A percentile compares a stretch with the other conserved stretches of the same genome.
Conservation (phyloP, 2,888 invertebrate species). For the Parochlus steinenii region DNA sequence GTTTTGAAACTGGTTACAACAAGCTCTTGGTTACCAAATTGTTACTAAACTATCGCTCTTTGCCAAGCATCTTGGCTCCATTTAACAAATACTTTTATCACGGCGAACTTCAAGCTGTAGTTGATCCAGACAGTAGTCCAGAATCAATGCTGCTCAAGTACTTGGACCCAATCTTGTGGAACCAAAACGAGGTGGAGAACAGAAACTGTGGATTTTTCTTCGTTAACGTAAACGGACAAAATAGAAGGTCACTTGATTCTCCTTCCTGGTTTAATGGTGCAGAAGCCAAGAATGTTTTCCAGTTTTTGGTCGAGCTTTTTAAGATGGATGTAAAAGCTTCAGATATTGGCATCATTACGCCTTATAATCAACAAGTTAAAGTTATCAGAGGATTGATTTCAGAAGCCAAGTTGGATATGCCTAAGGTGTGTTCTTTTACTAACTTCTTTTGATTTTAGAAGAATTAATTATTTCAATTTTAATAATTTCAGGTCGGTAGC, state of each 20-base stretch:
- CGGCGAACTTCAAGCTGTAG: constrained; percentile 47
- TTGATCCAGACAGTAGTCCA: constrained; percentile 24
- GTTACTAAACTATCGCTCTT: constrained; percentile 70
- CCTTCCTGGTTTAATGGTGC: constrained; percentile 23
- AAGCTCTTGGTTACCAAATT: constrained; percentile 69
- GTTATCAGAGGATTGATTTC: constrained; percentile 24
- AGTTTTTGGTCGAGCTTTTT: constrained; percentile 4
- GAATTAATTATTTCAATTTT: neutral
- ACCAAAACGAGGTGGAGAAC: neutral
- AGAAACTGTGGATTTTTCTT: constrained; percentile 10
- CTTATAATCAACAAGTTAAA: constrained; percentile 77
- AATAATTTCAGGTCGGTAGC: constrained; percentile 46
- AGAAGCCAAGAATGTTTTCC: constrained; percentile 23
- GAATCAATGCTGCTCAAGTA: constrained; percentile 22
- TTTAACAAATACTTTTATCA: constrained; percentile 77
- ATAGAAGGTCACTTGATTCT: constrained; percentile 1
- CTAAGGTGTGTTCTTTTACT: too few species aligned
- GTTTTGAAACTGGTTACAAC: constrained; percentile 53
- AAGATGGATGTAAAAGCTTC: neutral
- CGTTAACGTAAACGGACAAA: constrained; percentile 8
- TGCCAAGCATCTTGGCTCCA: constrained; percentile 56
- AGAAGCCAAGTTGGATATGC: constrained; percentile 25
- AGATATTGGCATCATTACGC: constrained; percentile 70
- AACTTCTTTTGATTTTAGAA: constrained; percentile 18
- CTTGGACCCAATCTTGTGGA: constrained; percentile 9